These are phyloP conservation scores for Microcaecilia unicolor DNA, from an alignment of 2,797 vertebrate genomes.

Conservation along the genomic window DNA sequence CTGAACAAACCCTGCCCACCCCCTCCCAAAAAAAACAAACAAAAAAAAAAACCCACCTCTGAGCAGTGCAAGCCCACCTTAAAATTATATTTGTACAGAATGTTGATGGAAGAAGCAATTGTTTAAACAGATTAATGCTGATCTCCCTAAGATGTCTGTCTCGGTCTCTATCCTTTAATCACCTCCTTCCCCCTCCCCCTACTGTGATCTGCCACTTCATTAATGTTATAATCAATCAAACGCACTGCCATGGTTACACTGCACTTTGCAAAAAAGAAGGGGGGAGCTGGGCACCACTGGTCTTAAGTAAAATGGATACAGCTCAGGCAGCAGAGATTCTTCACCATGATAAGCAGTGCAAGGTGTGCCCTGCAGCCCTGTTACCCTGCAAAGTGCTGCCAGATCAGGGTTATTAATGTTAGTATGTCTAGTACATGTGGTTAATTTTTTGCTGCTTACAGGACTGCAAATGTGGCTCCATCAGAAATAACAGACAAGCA, in stretches of 20 bases:
- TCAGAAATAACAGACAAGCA: background rate
- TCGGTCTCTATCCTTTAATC: no score
- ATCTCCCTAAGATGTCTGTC: background rate
- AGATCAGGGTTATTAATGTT: background rate
- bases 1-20: no score
- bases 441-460: slow-evolving; percentile 12
- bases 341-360: background rate
- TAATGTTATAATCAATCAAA: background rate
- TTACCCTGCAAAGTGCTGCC: background rate
- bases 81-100: no score
- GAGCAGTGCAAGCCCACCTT: no score
- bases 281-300: background rate
- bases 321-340: background rate
- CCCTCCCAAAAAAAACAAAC: no score
- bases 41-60: no score
- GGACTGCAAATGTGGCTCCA: slow-evolving; percentile 6
- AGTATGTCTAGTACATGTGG: background rate
- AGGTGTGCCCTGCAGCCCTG: background rate
- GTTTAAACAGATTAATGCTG: background rate
- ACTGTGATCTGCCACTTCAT: slow-evolving; percentile 8
- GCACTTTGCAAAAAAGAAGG: background rate
- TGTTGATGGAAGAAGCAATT: no score
- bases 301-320: no score
- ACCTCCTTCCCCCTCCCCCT: slow-evolving; percentile 14
- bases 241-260: background rate